Base-by-base conservation (phyloP, 1,140 invertebrate genomes). In the Polyergus mexicanus region DNA sequence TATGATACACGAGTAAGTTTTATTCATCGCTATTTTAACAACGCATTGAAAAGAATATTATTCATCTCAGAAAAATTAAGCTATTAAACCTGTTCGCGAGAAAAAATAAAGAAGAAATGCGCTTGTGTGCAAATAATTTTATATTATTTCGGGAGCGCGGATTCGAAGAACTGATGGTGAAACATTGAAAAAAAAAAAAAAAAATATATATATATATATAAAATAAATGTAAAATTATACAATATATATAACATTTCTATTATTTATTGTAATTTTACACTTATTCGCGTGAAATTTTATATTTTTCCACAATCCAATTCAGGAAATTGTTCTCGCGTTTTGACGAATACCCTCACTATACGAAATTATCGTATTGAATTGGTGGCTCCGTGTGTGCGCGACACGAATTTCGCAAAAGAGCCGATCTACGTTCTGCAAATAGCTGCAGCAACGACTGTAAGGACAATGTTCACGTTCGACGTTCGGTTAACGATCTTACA, bases 401-500 rank as follows among this genome's bases (percentile, higher is more conserved):
- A 68, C 83, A 65, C 25, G 44, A 56, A 87, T 89, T 87, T 75
- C 51, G 13, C 32, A 16, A 62, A 87, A 71, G 74, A 80, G n/a
- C 22, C 16, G 65, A 77, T 51, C 60, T 74, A 66, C 88, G 77
- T 68, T 60, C 44, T 38, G 62, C 62, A 72, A n/a, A 58, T 58
- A 69, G 63, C 62, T 66, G 56, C 66, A 65, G 41, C 54, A 44
- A 62, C 60, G 25, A 47, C 13, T 35, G 16, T 71, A 75, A 65
- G 28, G 35, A 44, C 76, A 89, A 84, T 88, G 63, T 88, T 88
- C 88, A 72, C 25, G n/a, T n/a, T n/a, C n/a, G 51, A 75, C 51
- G 72, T 88, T 90, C 74, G 86, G 89, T 86, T 90, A 90, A 90
- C 88, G 89, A 90, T 90, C 88, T 90, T 90, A 90, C 88, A 89